Evolutionary conservation across 1,140 invertebrate genomes (phyloP), one percentile per base, ranked within the genome.

Genomic region (Cydia strobilella): DNA sequence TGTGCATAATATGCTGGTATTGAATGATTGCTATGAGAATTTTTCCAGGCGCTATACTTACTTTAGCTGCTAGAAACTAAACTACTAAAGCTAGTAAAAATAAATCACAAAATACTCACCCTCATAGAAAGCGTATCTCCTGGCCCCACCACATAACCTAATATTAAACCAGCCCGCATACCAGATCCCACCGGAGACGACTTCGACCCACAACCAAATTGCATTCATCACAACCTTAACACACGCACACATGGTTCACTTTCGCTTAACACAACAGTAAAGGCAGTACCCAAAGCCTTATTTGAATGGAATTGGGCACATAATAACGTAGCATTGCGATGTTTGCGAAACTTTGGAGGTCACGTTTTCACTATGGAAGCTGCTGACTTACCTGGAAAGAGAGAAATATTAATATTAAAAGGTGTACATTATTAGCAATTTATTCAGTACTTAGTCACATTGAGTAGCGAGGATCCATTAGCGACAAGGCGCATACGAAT

Each of bases 151-250:
- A 35, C 65, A 35, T 69, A 69, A 69, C 65, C 65, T 39, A 69
- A 69, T 69, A 69, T 69, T 69, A 69, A 59, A 69, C 65, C 65
- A 31, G 65, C 65, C 65, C 65, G 65, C 65, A 69, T 69, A 69
- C 65, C 65, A 59, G n/a, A 66, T 20, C 62, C 23, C 63, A 69
- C 65, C 65, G 65, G 65, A 69, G 65, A 69, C 65, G n/a, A 69
- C 25, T 63, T 63, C 18, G 15, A 23, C 18, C 20, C 20, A 25
- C 7, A 63, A 13, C 62, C 62, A 63, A 3, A 6, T 10, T 66
- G 63, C 63, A 66, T 2, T 23, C 27, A 10, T 5, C 27, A 7
- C 63, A 27, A 15, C 63, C 63, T 31, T 66, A 66, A 31, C 63
- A 66, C 63, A 7, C 35, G 27, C 12, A 9, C 3, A 5, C 10